Percentiles rank a stretch among this genome's conserved stretches.
These are phyloP conservation scores for Anabacerthia variegaticeps DNA, from an alignment of 2,797 vertebrate genomes.

Conservation along the genomic window DNA sequence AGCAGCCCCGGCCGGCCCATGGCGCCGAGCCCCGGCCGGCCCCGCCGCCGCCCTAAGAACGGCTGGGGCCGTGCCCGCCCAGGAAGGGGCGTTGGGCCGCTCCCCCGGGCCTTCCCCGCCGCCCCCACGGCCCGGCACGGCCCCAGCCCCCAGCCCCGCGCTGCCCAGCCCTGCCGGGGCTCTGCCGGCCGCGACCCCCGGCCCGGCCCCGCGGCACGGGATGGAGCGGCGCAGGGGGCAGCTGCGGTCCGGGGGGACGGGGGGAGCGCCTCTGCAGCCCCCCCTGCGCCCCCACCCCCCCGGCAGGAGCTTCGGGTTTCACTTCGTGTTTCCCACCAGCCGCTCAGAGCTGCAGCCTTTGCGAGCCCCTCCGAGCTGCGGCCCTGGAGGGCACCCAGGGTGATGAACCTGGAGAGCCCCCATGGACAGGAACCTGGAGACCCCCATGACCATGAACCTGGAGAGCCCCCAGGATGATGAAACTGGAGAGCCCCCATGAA, in stretches of 20 bases:
- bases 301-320: not conserved
- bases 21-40: not conserved
- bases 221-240: not conserved
- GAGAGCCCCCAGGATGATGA: not conserved
- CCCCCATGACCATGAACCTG: not conserved
- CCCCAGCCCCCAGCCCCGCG: no score
- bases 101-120: not conserved
- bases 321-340: not conserved
- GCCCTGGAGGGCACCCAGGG: not conserved
- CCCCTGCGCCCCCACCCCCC: not conserved
- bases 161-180: not conserved
- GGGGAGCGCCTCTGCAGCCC: not conserved
- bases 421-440: not conserved
- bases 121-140: not conserved
- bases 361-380: not conserved
- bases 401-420: not conserved
- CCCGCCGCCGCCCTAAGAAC: not conserved
- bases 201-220: no score
- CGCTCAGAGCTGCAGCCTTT: not conserved
- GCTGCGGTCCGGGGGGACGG: not conserved
- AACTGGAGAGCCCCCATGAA: not conserved
- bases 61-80: not conserved
- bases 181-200: not conserved
- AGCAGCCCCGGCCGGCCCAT: not conserved
- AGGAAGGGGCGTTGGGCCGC: constrained; percentile 4